A percentile compares a stretch with the other conserved stretches of the same genome.
Evolutionary conservation across 2,888 invertebrate species (phyloP).

Genomic region (Pollenia amentaria): DNA sequence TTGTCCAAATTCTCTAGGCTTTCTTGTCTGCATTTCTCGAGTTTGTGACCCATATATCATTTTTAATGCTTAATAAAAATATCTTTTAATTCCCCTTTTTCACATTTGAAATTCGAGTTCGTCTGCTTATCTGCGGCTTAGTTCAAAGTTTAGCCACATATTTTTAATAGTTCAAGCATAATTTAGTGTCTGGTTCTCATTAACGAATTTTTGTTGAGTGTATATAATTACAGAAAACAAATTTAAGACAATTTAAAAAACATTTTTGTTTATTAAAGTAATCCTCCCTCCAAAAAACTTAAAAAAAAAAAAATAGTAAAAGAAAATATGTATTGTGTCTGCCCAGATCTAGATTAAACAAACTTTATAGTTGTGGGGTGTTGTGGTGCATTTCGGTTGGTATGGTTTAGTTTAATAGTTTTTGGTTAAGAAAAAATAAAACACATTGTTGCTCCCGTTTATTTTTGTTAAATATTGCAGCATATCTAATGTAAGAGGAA

Average conservation of each 20-base stretch:
- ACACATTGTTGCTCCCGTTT: conserved; percentile 38
- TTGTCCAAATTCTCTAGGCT: too few relatives aligned
- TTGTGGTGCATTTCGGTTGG: conserved; percentile 18
- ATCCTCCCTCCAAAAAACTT: conserved; percentile 15
- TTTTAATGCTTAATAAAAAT: too few relatives aligned
- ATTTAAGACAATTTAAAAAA: neutral
- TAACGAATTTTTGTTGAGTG: neutral
- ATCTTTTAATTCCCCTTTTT: neutral
- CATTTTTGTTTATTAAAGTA: conserved; percentile 39
- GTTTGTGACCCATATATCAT: too few relatives aligned
- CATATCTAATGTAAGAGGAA: conserved; percentile 49
- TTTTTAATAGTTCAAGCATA: conserved; percentile 8
- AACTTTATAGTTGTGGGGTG: conserved; percentile 21
- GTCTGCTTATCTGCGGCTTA: conserved; percentile 20
- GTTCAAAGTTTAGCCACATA: conserved; percentile 34
- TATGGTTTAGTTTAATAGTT: neutral
- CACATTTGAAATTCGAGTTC: neutral
- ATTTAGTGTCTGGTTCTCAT: neutral
- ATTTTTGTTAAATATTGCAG: conserved; percentile 14
- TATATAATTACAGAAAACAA: too few relatives aligned
- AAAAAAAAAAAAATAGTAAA: neutral
- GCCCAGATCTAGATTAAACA: conserved; percentile 25
- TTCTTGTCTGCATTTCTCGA: too few relatives aligned
- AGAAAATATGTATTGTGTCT: neutral
- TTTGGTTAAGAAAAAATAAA: neutral